Evolutionary conservation across 2,888 invertebrate species (phyloP).

Genomic region (Biston betularia): DNA sequence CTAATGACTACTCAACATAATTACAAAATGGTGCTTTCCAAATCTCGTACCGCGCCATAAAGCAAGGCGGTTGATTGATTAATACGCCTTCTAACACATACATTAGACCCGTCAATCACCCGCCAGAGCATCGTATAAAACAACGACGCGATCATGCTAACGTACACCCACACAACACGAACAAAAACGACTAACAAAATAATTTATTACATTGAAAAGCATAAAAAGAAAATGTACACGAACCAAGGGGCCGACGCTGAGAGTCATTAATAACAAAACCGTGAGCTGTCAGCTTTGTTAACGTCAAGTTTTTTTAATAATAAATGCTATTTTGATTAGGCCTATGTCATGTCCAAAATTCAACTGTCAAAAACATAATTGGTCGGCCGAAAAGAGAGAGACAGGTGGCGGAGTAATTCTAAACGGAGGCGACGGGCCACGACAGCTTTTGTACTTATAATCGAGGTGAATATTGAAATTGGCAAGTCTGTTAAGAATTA

Average conservation of each 20-base stretch:
- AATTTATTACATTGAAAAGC: constrained; percentile 76
- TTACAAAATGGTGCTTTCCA: constrained; percentile 59
- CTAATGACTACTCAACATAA: constrained; percentile 65
- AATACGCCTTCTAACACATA: constrained; percentile 70
- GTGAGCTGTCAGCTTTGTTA: constrained; percentile 84
- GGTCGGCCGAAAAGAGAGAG: constrained; percentile 77
- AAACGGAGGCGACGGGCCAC: constrained; percentile 47
- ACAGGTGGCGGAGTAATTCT: constrained; percentile 64
- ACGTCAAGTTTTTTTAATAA: constrained; percentile 79
- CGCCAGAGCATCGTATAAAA: constrained; percentile 66
- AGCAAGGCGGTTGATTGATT: constrained; percentile 75
- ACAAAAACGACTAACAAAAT: constrained; percentile 70
- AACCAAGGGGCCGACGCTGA: constrained; percentile 60
- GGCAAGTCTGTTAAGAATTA: constrained; percentile 44
- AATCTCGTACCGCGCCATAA: constrained; percentile 67
- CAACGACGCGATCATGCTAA: constrained; percentile 70
- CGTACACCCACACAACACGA: constrained; percentile 67
- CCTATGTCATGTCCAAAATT: constrained; percentile 86
- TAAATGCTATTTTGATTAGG: constrained; percentile 87
- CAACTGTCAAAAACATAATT: constrained; percentile 87
- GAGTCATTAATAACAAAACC: constrained; percentile 82
- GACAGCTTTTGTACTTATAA: constrained; percentile 45
- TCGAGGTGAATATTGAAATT: constrained; percentile 41
- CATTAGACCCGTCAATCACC: constrained; percentile 80
- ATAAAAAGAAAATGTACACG: constrained; percentile 66